Base-by-base conservation (phyloP, 2,888 invertebrate genomes). In the Drosophila testacea region DNA sequence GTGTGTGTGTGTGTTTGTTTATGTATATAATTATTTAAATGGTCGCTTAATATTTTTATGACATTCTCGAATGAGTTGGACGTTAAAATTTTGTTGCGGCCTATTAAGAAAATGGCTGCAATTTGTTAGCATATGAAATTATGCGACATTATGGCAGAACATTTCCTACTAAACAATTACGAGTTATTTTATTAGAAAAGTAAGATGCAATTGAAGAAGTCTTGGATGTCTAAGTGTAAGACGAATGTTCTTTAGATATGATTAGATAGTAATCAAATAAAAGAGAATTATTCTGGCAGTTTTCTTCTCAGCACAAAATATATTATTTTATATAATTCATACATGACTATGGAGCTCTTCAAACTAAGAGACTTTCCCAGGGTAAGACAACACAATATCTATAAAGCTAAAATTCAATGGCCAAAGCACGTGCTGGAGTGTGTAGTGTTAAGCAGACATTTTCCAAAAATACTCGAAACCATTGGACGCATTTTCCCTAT, bases 11-110 rank as follows among this genome's bases (percentile, higher is more conserved):
- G 7, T 7, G 39, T 44, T 30, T 46, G 41, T 55, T 22, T 22
- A 22, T 44, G 51, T 22, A 39, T 47, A 54, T 63, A 55, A 70
- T 73, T 69, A 75, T 74, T 77, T 67, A 67, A 77, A 81, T 69
- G 75, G 52, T 38, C 50, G 56, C 79, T 83, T 86, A 73, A 81
- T 79, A 73, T 73, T 79, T 83, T 84, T 63, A 84, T 62, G 73
- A 68, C 69, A 72, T 51, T 50, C 41, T 67, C 64, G n/a, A 28
- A 75, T 41, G 69, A 55, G 47, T 27, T 56, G 59, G 50, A 60
- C 66, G 69, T 56, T 50, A 60, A 74, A 74, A 74, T 61, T 60
- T 63, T 52, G 51, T 46, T 48, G 52, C 28, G 66, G 64, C 42
- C 68, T 61, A 69, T 84, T 84, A 69, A n/a, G 64, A 75, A 66